Evolutionary conservation across 2,888 invertebrate genomes (phyloP), one percentile per base, ranked within the genome.

Genomic region (Dynastes hyllus): DNA sequence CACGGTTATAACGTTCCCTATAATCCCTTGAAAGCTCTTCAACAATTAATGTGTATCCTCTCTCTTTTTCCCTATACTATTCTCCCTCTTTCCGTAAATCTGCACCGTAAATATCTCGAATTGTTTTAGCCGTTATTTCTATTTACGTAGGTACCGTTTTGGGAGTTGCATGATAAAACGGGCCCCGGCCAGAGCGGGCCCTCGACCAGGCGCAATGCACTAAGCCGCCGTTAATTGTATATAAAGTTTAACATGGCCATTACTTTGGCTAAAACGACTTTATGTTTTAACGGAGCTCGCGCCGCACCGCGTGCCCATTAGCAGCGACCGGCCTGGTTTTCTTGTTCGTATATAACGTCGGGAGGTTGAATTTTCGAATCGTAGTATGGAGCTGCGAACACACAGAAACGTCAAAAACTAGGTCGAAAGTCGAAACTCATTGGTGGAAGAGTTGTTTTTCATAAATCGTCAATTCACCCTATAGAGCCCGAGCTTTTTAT

Each of bases 161-260:
- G 63, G 63, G 63, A 63, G 32, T 63, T 63, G 63, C 63, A 63
- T 63, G 63, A 63, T 63, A 63, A 63, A 63, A 32, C 29, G 32
- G 63, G 63, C 22, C 29, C 11, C 29, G 32, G 63, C 32, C 55
- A 2, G 22, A 58, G 22, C 55, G 55, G 22, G 45, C 45, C 45
- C 5, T 58, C 27, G 55, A 22, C 22, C 8, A 58, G 55, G 22
- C 65, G 58, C 37, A 40, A n/a, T 40, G 55, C 73, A 58, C 58
- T 73, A 55, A 73, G 58, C 58, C 58, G 16, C 73, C 40, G 73
- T 58, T 69, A 58, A 73, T 73, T 58, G 73, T 58, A 73, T 73
- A 73, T 73, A 73, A 58, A 73, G 37, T 73, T 73, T 58, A 58
- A 73, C 58, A 58, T 73, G 37, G 73, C 58, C 27, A 73, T 73